A percentile compares a stretch with the other conserved stretches of the same genome.
Conservation (phyloP, 2,797 vertebrate genomes). For the Podarcis lilfordi region DNA sequence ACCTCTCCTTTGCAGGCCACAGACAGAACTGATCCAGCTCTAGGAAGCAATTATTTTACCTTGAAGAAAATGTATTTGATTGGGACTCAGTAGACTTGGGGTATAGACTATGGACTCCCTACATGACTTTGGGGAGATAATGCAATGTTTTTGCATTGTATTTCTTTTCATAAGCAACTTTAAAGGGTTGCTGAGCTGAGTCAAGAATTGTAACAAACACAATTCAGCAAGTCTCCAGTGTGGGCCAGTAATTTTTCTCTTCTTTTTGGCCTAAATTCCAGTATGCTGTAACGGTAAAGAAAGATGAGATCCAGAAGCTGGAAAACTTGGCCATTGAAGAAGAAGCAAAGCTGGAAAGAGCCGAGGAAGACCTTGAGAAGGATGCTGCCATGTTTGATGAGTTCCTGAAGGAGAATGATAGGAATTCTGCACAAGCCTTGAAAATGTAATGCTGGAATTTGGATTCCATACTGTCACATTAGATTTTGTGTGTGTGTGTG, state of each 20-base stretch:
- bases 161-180: background rate
- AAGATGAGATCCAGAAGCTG: slow-evolving; percentile 82
- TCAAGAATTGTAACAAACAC: background rate
- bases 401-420: slow-evolving; percentile 88
- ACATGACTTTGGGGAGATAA: too few relatives aligned
- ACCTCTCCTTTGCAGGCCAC: background rate
- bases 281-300: slow-evolving; percentile 85
- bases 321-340: slow-evolving; percentile 77
- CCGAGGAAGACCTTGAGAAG: slow-evolving; percentile 81
- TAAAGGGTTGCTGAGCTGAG: background rate
- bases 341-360: slow-evolving; percentile 80
- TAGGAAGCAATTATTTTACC: background rate
- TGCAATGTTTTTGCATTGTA: background rate
- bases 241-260: background rate
- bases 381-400: slow-evolving; percentile 83
- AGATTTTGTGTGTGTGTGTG: too few relatives aligned
- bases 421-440: slow-evolving; percentile 83
- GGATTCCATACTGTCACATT: background rate
- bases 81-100: background rate
- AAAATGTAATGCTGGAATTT: slow-evolving; percentile 77
- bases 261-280: slow-evolving; percentile 51
- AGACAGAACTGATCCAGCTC: background rate
- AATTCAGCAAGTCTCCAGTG: too few relatives aligned
- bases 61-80: background rate
- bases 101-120: background rate